These are phyloP conservation scores for Melanocharis versteri DNA, from an alignment of 2,113 vertebrate species.

Conservation along the genomic window DNA sequence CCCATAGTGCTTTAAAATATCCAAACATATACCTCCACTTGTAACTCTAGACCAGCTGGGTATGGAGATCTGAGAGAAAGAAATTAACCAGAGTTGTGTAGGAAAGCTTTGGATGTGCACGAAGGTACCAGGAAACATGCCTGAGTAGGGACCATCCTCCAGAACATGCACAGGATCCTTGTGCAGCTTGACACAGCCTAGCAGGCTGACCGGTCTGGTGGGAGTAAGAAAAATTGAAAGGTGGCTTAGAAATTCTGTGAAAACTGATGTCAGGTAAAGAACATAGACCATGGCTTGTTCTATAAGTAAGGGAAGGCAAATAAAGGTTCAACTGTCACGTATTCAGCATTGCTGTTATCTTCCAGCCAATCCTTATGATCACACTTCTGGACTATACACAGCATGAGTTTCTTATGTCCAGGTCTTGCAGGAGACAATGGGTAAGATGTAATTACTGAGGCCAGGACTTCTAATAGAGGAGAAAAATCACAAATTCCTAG, in stretches of 20 bases:
- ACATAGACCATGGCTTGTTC: neutral
- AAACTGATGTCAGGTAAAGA: neutral
- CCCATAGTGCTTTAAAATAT: neutral
- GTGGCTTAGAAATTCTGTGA: neutral
- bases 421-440: neutral
- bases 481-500: neutral
- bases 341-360: neutral
- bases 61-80: neutral
- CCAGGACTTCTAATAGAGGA: neutral
- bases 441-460: neutral
- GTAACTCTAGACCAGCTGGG: neutral
- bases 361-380: neutral
- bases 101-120: neutral
- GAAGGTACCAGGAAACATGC: rapidly evolving
- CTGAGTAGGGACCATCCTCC: neutral
- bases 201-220: neutral
- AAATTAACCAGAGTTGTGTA: neutral
- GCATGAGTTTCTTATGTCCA: neutral
- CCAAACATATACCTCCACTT: neutral
- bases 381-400: neutral
- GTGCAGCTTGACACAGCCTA: neutral
- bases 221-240: neutral
- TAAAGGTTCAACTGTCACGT: neutral
- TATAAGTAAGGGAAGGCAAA: neutral
- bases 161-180: neutral